Conservation (phyloP, 2,797 vertebrate genomes). For the Pseudochaenichthys georgianus region DNA sequence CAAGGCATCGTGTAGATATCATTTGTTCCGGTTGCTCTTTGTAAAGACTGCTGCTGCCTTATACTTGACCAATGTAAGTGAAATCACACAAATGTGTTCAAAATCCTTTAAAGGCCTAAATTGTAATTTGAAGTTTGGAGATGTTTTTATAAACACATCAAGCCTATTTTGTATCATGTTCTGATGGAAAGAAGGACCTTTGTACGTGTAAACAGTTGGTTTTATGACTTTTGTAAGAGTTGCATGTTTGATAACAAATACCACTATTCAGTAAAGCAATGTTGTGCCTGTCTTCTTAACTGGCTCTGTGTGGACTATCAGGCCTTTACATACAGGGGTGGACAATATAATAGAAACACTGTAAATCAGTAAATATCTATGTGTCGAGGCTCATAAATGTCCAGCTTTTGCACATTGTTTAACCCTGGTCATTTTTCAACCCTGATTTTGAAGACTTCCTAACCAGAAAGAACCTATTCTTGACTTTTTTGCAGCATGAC, state of each 20-base stretch:
- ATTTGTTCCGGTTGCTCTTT: conserved; percentile 52
- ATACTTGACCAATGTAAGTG: conserved; percentile 63
- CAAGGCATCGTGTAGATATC: conserved; percentile 46
- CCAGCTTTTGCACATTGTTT: neutral
- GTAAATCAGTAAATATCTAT: neutral
- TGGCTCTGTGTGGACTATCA: conserved; percentile 1
- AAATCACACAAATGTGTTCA: conserved; percentile 33
- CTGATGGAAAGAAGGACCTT: conserved; percentile 51
- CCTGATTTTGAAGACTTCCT: neutral
- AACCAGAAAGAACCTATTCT: neutral
- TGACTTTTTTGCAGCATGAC: neutral
- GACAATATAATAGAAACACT: conserved; percentile 11
- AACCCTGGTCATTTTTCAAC: neutral
- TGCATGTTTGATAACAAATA: conserved; percentile 73
- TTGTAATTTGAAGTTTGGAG: conserved; percentile 58
- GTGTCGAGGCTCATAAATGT: neutral
- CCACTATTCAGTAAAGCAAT: conserved; percentile 73
- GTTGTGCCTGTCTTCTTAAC: conserved; percentile 63
- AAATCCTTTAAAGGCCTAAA: conserved; percentile 49
- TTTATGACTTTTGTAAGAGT: conserved; percentile 80
- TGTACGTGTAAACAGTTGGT: conserved; percentile 61
- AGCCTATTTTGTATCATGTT: conserved; percentile 66
- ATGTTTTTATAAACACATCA: conserved; percentile 70
- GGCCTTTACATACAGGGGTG: neutral
- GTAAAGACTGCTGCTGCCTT: conserved; percentile 78